These are phyloP conservation scores for Amphiprion clarkii DNA, from an alignment of 2,797 vertebrate species.

Conservation along the genomic window DNA sequence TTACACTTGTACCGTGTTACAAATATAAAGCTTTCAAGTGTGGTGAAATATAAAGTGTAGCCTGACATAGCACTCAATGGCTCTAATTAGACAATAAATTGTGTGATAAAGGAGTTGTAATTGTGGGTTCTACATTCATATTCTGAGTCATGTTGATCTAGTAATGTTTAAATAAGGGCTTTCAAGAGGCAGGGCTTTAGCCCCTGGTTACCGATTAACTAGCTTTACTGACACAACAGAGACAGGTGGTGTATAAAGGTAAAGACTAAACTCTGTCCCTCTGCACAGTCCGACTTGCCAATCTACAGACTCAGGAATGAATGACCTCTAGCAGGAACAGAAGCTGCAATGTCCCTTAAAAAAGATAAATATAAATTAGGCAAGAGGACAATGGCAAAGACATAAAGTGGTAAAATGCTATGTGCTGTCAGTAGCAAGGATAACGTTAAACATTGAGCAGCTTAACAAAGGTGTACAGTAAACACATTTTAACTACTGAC, in stretches of 20 bases:
- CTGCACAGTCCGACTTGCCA: conserved; percentile 4
- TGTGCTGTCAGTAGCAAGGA: background rate
- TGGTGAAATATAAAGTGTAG: conserved; percentile 25
- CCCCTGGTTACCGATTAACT: conserved; percentile 60
- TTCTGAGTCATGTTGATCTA: conserved; percentile 43
- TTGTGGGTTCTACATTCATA: conserved; percentile 19
- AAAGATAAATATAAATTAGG: background rate
- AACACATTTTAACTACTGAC: background rate
- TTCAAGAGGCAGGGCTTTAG: conserved; percentile 34
- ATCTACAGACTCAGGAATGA: background rate
- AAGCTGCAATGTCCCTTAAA: background rate
- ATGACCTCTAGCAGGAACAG: background rate
- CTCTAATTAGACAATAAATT: conserved; percentile 14
- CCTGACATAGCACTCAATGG: conserved; percentile 18
- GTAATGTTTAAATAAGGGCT: conserved; percentile 53
- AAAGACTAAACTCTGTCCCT: conserved; percentile 13
- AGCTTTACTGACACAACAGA: conserved; percentile 27
- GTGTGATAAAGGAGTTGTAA: conserved; percentile 13
- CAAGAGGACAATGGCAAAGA: background rate
- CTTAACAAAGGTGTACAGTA: background rate
- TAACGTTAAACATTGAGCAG: background rate
- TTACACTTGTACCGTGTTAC: background rate
- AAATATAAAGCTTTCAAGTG: background rate
- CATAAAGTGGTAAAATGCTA: background rate
- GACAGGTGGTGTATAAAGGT: conserved; percentile 3